These are phyloP conservation scores for Heliornis fulica DNA, from an alignment of 2,113 vertebrate species.

Conservation along the genomic window DNA sequence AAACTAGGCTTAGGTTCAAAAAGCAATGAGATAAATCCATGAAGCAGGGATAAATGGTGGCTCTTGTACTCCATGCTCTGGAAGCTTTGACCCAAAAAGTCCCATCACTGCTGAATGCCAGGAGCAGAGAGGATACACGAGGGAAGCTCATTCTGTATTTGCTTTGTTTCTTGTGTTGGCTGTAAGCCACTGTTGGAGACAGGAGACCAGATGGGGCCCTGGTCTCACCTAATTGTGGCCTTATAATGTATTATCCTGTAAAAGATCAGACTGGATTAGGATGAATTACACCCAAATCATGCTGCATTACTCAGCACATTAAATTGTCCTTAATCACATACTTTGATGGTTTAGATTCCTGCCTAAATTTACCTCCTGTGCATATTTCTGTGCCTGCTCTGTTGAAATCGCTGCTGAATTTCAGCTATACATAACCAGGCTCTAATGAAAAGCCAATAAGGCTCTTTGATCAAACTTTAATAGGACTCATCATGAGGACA, in stretches of 20 bases:
- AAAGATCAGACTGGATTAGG: constrained; percentile 66
- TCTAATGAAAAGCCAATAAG: constrained; percentile 53
- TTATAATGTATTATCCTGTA: constrained; percentile 55
- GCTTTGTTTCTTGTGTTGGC: constrained; percentile 56
- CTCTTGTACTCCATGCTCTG: constrained; percentile 35
- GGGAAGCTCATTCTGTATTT: constrained; percentile 48
- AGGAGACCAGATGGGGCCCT: constrained; percentile 61
- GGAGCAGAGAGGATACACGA: constrained; percentile 30
- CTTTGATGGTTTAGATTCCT: neutral
- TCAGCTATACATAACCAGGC: neutral
- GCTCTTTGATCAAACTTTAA: constrained; percentile 49
- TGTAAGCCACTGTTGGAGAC: constrained; percentile 45
- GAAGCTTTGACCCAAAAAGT: constrained; percentile 19
- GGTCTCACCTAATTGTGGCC: constrained; percentile 62
- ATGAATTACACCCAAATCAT: constrained; percentile 54
- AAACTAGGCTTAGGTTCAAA: constrained; percentile 26
- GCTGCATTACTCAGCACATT: constrained; percentile 55
- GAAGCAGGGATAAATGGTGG: constrained; percentile 25
- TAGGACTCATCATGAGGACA: constrained; percentile 17
- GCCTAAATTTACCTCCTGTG: constrained; percentile 28
- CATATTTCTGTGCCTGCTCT: constrained; percentile 13
- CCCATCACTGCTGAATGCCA: neutral
- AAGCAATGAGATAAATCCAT: constrained; percentile 41
- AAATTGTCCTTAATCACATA: constrained; percentile 42
- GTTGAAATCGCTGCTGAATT: constrained; percentile 4